Percentiles rank a stretch among this genome's conserved stretches.
phyloP scores from a whole-genome alignment of 1,140 invertebrate species.

The Pollicipes pollicipes region DNA sequence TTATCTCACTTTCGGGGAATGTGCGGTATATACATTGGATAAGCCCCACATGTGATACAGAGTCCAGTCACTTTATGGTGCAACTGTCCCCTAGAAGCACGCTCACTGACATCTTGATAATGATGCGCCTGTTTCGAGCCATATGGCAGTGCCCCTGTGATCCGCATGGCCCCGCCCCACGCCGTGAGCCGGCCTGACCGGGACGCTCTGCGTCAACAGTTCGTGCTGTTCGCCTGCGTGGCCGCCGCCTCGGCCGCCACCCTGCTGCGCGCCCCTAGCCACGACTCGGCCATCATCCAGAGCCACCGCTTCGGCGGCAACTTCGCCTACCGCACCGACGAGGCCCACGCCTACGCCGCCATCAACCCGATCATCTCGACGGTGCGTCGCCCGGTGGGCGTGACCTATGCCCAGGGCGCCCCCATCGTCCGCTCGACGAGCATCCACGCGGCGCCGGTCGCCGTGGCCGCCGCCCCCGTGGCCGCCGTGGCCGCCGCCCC shows the following conservation, averaged over 20 bases:
- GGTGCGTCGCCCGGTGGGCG: slow-evolving; percentile 24
- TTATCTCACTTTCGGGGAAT: no score
- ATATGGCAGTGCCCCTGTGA: background rate
- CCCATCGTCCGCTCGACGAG: slow-evolving; percentile 17
- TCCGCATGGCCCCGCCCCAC: background rate
- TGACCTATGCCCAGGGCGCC: slow-evolving; percentile 17
- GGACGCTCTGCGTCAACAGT: background rate
- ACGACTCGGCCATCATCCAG: slow-evolving; percentile 35
- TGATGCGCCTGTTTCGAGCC: no score
- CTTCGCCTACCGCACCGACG: slow-evolving; percentile 36
- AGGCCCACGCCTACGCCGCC: slow-evolving; percentile 34
- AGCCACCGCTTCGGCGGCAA: slow-evolving; percentile 34
- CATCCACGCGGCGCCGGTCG: slow-evolving; percentile 13
- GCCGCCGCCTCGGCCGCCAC: background rate
- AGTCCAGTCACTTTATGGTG: no score
- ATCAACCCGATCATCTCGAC: slow-evolving; percentile 29
- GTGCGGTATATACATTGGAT: no score
- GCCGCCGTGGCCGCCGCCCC: no score
- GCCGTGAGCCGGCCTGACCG: no score
- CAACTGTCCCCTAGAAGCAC: no score
- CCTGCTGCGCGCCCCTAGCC: slow-evolving; percentile 27
- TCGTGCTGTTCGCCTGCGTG: background rate
- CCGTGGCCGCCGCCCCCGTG: slow-evolving; percentile 7
- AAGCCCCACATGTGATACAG: no score
- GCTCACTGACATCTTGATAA: no score